Conservation (phyloP, 1,140 invertebrate genomes). For the Pachypeltis micranthus region DNA sequence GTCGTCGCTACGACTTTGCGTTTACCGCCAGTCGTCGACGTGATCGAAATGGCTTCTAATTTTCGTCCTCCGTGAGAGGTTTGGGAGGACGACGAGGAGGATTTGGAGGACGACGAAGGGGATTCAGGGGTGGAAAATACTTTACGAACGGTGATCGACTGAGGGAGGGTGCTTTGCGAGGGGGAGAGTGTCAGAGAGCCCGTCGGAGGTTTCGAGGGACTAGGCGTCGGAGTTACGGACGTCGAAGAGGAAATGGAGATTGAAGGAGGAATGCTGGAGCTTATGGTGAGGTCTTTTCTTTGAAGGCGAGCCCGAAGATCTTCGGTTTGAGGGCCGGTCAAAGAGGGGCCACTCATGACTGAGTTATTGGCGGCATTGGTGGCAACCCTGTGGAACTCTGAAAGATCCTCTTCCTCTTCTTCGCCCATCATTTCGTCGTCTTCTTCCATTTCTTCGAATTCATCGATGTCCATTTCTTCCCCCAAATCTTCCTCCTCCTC, state of each 20-base stretch:
- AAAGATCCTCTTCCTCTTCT: slow-evolving; percentile 15
- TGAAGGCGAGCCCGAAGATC: background rate
- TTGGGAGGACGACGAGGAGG: background rate
- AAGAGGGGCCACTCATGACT: background rate
- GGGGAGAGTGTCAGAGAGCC: background rate
- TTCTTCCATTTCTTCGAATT: slow-evolving; percentile 15
- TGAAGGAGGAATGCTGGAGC: background rate
- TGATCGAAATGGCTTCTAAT: background rate
- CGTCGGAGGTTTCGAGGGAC: background rate
- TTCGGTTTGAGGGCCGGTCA: background rate
- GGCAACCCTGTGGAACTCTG: background rate
- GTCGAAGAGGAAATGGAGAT: background rate
- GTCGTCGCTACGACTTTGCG: background rate
- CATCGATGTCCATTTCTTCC: slow-evolving; percentile 17
- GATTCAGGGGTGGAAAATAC: background rate
- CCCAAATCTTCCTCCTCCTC: slow-evolving; percentile 30
- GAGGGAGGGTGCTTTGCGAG: background rate
- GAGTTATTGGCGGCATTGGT: background rate
- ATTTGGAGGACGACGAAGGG: background rate
- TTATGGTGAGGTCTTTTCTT: background rate
- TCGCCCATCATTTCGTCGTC: slow-evolving; percentile 21
- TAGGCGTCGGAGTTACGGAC: background rate
- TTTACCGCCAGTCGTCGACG: background rate
- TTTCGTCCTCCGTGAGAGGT: background rate
- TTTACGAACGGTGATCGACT: background rate